Base-by-base conservation (phyloP, 2,888 invertebrate genomes). In the Hypolimnas misippus region DNA sequence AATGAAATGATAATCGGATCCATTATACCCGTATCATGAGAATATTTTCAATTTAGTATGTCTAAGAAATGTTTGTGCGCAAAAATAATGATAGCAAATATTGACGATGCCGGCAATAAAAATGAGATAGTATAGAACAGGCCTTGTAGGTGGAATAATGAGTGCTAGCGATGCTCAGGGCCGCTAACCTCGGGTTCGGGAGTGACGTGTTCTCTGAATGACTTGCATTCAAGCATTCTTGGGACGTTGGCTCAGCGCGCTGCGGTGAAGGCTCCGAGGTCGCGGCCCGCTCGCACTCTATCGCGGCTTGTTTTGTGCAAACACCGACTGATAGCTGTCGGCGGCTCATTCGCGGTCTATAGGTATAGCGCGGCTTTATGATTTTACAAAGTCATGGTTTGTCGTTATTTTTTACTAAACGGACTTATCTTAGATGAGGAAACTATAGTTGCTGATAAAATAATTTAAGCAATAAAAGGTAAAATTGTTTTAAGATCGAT, bases 171-270 rank as follows among this genome's bases (percentile, higher is more conserved):
- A n/a, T n/a, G 40, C 12, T 44, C 44, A 19, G 17, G 46, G 46
- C 21, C 25, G 46, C 46, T 21, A 21, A 21, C 46, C 46, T 46
- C 46, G 21, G 19, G 42, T 46, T 46, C 29, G 6, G 29, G 29
- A 21, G 3, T 49, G 25, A 25, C 25, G 25, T n/a, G 44, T 12
- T 44, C 12, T 19, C 25, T 49, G 14, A n/a, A 14, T 49, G 29
- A 49, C 49, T 49, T 49, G 49, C 49, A 25, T 49, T 49, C n/a
- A 49, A 21, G 49, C 25, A n/a, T 25, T 49, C 25, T 25, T n/a
- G 25, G 5, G 25, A 25, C 8, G 14, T 14, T 25, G n/a, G 29
- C 19, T 21, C 12, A 3, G 44, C 19, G 19, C 44, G 19, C 19
- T 10, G 19, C 44, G 19, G 44, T 19, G 12, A 19, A 12, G 44